Evolutionary conservation across 1,140 invertebrate genomes (phyloP).

Genomic region (Sogatella furcifera): DNA sequence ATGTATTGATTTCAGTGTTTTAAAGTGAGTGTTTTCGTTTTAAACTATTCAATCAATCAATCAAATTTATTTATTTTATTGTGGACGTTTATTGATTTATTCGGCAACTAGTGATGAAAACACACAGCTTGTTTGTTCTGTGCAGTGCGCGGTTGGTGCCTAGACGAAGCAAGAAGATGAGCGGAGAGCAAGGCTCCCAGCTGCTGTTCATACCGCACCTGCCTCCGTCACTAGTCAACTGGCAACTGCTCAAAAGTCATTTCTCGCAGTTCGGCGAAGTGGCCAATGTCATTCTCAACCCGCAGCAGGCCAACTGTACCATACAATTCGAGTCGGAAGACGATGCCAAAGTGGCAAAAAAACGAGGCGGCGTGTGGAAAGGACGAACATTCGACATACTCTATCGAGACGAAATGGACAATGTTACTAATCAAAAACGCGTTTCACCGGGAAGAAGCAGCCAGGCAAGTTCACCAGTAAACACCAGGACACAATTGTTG

Average conservation of each 20-base stretch:
- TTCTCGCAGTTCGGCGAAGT: slow-evolving; percentile 11
- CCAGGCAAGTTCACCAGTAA: neutral
- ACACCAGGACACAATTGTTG: neutral
- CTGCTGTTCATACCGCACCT: neutral
- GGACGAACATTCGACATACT: neutral
- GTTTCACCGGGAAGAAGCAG: neutral
- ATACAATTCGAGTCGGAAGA: neutral
- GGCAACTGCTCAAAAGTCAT: slow-evolving; percentile 3
- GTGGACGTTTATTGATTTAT: too few relatives aligned
- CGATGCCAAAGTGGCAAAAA: slow-evolving; percentile 3
- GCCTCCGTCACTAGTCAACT: neutral
- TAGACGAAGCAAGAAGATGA: too few relatives aligned
- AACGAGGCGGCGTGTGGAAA: neutral
- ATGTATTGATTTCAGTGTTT: too few relatives aligned
- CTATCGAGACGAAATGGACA: neutral
- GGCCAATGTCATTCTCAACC: neutral
- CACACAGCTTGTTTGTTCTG: too few relatives aligned
- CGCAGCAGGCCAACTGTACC: neutral
- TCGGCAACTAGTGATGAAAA: too few relatives aligned
- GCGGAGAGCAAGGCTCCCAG: too few relatives aligned
- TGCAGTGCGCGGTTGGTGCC: too few relatives aligned
- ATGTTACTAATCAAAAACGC: neutral
- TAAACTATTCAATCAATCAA: too few relatives aligned
- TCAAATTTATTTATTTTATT: too few relatives aligned
- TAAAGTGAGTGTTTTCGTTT: too few relatives aligned